A percentile compares a stretch with the other conserved stretches of the same genome.
phyloP scores from a whole-genome alignment of 1,140 invertebrate species.

The Archegozetes longisetosus region DNA sequence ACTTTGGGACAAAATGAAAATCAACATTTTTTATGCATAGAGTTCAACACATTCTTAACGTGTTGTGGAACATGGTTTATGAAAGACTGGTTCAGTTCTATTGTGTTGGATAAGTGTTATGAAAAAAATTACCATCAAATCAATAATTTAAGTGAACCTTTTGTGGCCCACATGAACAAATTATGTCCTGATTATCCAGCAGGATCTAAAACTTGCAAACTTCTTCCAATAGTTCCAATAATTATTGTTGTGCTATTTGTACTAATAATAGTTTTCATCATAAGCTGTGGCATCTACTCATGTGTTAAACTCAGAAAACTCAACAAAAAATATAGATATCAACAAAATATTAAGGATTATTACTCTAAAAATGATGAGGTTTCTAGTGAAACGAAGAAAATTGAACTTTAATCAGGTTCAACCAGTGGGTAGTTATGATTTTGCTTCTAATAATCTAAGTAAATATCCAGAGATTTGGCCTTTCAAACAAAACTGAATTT shows the following conservation, averaged over 20 bases:
- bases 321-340: no score
- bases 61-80: slow-evolving; percentile 12
- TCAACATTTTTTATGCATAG: background rate
- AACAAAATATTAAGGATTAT: no score
- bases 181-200: slow-evolving; percentile 1
- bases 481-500: no score
- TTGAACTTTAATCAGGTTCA: no score
- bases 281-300: background rate
- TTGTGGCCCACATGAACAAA: background rate
- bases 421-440: no score
- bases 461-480: no score
- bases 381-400: no score
- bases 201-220: slow-evolving; percentile 1
- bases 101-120: slow-evolving; percentile 3
- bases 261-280: background rate
- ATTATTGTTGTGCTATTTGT: background rate
- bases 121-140: slow-evolving; percentile 6
- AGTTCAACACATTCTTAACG: background rate
- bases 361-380: no score
- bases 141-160: background rate
- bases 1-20: no score
- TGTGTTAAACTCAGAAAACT: background rate
- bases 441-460: no score
- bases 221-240: slow-evolving; percentile 4
- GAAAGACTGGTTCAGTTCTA: background rate